These are phyloP conservation scores for Ariolimax columbianus DNA, from an alignment of 2,888 invertebrate species.

Conservation along the genomic window DNA sequence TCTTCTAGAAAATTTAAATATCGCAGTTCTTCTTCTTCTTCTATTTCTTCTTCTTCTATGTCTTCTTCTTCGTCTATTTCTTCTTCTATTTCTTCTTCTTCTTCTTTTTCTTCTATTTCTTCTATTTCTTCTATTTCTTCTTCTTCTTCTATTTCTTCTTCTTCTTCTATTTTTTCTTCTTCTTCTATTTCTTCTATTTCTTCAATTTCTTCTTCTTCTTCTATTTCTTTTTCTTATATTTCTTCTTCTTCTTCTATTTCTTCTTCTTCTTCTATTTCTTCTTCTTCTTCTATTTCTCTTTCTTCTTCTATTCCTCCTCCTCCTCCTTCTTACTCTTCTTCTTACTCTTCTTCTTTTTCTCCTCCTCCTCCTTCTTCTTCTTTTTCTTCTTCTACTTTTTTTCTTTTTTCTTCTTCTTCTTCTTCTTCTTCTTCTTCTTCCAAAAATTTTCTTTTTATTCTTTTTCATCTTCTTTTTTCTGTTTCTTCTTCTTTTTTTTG, in stretches of 20 bases:
- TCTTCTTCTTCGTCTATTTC: too few species aligned
- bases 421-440: conserved; percentile 8
- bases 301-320: too few species aligned
- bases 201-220: too few species aligned
- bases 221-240: too few species aligned
- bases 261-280: not conserved
- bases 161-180: not conserved
- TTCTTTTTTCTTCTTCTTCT: conserved; percentile 32
- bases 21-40: not conserved
- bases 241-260: not conserved
- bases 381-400: conserved; percentile 31
- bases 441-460: too few species aligned
- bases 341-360: too few species aligned
- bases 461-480: too few species aligned
- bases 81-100: not conserved
- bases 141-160: conserved; percentile 10
- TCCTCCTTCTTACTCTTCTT: too few species aligned
- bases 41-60: too few species aligned
- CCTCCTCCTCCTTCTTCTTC: not conserved
- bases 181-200: not conserved
- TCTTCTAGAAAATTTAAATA: too few species aligned
- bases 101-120: not conserved
- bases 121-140: not conserved
- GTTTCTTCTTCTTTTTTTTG: too few species aligned
- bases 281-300: conserved; percentile 23